Evolutionary conservation across 2,888 invertebrate species (phyloP).

Genomic region (Taenaris catops): DNA sequence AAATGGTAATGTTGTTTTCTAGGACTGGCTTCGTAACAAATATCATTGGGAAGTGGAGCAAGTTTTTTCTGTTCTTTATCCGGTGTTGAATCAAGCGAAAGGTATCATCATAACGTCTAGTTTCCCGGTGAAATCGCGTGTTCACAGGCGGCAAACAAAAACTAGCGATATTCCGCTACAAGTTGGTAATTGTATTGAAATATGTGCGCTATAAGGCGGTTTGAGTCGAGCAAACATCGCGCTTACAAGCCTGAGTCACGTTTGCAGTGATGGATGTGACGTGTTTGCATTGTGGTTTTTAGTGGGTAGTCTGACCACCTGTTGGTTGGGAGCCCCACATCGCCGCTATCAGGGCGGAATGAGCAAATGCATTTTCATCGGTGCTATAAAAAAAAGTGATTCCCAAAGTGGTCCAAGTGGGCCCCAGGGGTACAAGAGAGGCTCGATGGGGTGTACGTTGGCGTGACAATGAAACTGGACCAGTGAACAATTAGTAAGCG

Average conservation of each 20-base stretch:
- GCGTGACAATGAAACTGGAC: too few species aligned
- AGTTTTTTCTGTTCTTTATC: slow-evolving; percentile 52
- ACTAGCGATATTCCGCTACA: slow-evolving; percentile 43
- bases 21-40: slow-evolving; percentile 48
- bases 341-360: too few species aligned
- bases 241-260: slow-evolving; percentile 42
- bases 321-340: too few species aligned
- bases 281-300: too few species aligned
- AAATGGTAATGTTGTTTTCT: too few species aligned
- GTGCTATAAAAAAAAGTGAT: too few species aligned
- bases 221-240: slow-evolving; percentile 39
- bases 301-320: too few species aligned
- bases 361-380: too few species aligned
- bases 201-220: slow-evolving; percentile 37
- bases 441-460: too few species aligned
- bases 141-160: slow-evolving; percentile 64
- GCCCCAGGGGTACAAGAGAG: too few species aligned
- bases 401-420: too few species aligned
- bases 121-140: slow-evolving; percentile 72
- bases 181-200: slow-evolving; percentile 58
- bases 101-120: slow-evolving; percentile 56
- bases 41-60: slow-evolving; percentile 72
- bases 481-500: too few species aligned
- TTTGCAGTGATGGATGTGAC: slow-evolving; percentile 50
- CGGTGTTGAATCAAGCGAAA: slow-evolving; percentile 68